phyloP scores from a whole-genome alignment of 1,140 invertebrate species.

The Pseudomyrmex pallidus region DNA sequence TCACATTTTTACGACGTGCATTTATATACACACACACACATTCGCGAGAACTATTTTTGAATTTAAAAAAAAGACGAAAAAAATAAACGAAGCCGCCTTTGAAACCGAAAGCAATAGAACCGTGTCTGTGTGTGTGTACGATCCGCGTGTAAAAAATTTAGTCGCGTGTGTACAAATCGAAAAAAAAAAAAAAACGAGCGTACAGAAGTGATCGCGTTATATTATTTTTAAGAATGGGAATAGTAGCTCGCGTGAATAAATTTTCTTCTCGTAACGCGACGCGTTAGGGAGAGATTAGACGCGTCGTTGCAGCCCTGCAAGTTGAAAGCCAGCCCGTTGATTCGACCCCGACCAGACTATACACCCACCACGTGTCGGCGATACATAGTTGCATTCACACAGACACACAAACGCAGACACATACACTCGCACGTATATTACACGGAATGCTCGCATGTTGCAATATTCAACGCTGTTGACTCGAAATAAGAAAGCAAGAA shows the following conservation, averaged over 20 bases:
- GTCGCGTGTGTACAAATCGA: too few species aligned
- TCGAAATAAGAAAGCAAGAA: conserved; percentile 41
- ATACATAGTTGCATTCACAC: conserved; percentile 27
- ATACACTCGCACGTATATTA: conserved; percentile 1
- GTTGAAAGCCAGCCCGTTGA: conserved; percentile 39
- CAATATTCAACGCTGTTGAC: conserved; percentile 56
- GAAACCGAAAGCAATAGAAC: conserved; percentile 9
- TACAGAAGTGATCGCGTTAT: conserved; percentile 1
- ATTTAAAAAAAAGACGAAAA: too few species aligned
- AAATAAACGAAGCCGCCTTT: neutral
- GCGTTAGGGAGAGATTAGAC: neutral
- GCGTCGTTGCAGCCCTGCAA: conserved; percentile 36
- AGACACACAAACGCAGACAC: conserved; percentile 1
- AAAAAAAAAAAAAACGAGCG: too few species aligned
- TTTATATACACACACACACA: too few species aligned
- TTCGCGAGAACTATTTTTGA: too few species aligned
- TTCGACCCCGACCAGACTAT: conserved; percentile 50
- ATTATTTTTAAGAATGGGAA: conserved; percentile 28
- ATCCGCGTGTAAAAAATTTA: neutral
- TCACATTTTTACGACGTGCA: too few species aligned
- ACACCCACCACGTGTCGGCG: conserved; percentile 12
- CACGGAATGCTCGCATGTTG: conserved; percentile 52
- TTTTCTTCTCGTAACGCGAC: neutral
- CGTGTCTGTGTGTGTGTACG: neutral
- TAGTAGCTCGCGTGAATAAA: conserved; percentile 6